Base-by-base conservation (phyloP, 2,797 vertebrate species). In the Gorsachius magnificus region DNA sequence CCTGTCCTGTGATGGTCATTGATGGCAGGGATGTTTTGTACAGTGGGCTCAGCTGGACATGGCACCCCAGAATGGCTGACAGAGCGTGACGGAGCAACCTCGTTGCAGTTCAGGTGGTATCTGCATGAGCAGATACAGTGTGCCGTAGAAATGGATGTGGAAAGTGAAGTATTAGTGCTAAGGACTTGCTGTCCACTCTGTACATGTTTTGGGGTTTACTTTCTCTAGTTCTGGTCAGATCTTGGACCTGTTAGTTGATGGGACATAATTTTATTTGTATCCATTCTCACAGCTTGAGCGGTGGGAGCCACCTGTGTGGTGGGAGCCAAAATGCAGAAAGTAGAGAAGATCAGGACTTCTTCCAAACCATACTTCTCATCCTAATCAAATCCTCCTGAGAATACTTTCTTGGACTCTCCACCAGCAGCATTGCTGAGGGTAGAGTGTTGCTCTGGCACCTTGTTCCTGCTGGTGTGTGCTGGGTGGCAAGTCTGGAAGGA, bases 181-280 rank as follows among this genome's bases (percentile, higher is more conserved):
- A 61, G 26, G 20, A 36, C 46, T 21, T 86, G 33, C 63, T 56
- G 51, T 29, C 26, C 16, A 46, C 3, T 1, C 8, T 51, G 24
- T 38, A 4, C 0, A 0, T 58, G 9, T 51, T 83, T 77, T 38
- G 65, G 26, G 20, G 9, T 50, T 84, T 89, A 74, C 33, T 78
- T 71, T 81, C 31, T 11, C 13, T 76, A 14, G 54, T 71, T 82
- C 65, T 75, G 57, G 12, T 75, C 22, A 58, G 57, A 63, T 63
- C n/a, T 54, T 64, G n/a, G 28, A 48, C 46, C 22, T 0, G 0
- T 45, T 53, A 53, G 19, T 10, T 82, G 70, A 35, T 25, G 50
- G 12, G 14, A 19, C 6, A 5, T 70, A 16, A 4, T 28, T 69
- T 45, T n/a, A 25, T 69, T 74, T 79, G 45, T 76, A 69, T 5